A percentile compares a stretch with the other conserved stretches of the same genome.
Conservation (phyloP, 2,797 vertebrate genomes). For the Malacoctenus gilli region DNA sequence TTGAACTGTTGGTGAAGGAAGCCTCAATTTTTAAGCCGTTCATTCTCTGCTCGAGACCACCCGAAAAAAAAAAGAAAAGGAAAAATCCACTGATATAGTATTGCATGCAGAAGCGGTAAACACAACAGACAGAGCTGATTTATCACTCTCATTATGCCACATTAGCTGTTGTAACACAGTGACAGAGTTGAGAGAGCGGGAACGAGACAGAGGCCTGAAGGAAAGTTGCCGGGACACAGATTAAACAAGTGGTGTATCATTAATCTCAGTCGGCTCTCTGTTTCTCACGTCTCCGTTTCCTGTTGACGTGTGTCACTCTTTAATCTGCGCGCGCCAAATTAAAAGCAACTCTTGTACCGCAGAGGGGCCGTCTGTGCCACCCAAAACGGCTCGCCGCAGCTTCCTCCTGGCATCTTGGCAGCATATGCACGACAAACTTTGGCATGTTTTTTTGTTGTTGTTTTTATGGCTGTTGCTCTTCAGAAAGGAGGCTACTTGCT, state of each 20-base stretch:
- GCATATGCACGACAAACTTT: constrained; percentile 40
- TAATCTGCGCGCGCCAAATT: constrained; percentile 69
- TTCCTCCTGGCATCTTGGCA: constrained; percentile 26
- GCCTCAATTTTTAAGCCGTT: constrained; percentile 10
- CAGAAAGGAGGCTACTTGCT: too few species aligned
- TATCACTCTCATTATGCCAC: constrained; percentile 57
- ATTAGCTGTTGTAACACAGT: constrained; percentile 46
- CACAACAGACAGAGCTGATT: constrained; percentile 46
- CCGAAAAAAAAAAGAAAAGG: too few species aligned
- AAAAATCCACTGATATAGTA: constrained; percentile 25
- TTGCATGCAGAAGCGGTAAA: constrained; percentile 17
- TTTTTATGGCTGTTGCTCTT: too few species aligned
- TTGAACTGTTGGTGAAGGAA: constrained; percentile 15
- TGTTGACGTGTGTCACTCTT: constrained; percentile 59
- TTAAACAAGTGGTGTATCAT: constrained; percentile 42
- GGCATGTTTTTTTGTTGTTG: neutral
- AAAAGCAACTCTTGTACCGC: constrained; percentile 56
- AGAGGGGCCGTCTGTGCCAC: constrained; percentile 51
- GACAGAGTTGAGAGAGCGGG: constrained; percentile 47
- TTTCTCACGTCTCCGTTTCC: constrained; percentile 46
- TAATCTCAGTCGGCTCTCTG: constrained; percentile 44
- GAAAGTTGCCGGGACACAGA: constrained; percentile 38
- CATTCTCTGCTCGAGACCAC: constrained; percentile 26
- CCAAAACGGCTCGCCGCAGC: constrained; percentile 53
- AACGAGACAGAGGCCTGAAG: constrained; percentile 26